Percentiles rank a stretch among this genome's conserved stretches.
Evolutionary conservation across 2,888 invertebrate species (phyloP).

Genomic region (Elegia similella): DNA sequence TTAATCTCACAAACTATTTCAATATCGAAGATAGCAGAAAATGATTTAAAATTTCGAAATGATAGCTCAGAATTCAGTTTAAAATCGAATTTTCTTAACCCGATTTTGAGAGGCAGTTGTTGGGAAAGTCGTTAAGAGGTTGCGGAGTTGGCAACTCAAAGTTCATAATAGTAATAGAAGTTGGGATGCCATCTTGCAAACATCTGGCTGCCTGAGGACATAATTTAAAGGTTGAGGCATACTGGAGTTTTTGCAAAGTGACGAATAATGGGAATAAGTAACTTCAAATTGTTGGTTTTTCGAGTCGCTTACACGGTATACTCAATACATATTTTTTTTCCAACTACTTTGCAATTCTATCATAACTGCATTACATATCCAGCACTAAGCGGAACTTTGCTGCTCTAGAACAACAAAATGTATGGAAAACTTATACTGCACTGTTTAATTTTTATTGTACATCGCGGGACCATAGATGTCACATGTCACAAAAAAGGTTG

Average conservation of each 20-base stretch:
- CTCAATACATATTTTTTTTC: too few species aligned
- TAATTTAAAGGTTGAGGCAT: slow-evolving; percentile 7
- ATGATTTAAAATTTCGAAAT: slow-evolving; percentile 4
- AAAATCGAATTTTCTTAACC: slow-evolving; percentile 19
- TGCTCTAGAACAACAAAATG: too few species aligned
- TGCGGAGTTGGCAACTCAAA: slow-evolving; percentile 17
- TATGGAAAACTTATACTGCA: too few species aligned
- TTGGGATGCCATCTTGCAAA: slow-evolving; percentile 12
- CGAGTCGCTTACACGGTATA: neutral
- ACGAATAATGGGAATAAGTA: too few species aligned
- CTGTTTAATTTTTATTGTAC: too few species aligned
- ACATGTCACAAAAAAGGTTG: too few species aligned
- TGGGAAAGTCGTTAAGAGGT: slow-evolving; percentile 21
- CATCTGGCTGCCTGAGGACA: slow-evolving; percentile 14
- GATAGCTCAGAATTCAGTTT: slow-evolving; percentile 8
- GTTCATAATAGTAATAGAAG: slow-evolving; percentile 13
- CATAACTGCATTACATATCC: too few species aligned
- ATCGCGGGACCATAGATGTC: too few species aligned
- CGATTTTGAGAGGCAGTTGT: slow-evolving; percentile 22
- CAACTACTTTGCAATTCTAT: too few species aligned
- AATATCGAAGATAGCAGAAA: slow-evolving; percentile 8
- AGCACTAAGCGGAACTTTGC: too few species aligned
- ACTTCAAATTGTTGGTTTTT: neutral
- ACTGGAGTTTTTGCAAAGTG: neutral
- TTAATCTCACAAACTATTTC: neutral